A percentile compares a stretch with the other conserved stretches of the same genome.
phyloP scores from a whole-genome alignment of 2,797 vertebrate species.

The Sphenopsis melanotis region DNA sequence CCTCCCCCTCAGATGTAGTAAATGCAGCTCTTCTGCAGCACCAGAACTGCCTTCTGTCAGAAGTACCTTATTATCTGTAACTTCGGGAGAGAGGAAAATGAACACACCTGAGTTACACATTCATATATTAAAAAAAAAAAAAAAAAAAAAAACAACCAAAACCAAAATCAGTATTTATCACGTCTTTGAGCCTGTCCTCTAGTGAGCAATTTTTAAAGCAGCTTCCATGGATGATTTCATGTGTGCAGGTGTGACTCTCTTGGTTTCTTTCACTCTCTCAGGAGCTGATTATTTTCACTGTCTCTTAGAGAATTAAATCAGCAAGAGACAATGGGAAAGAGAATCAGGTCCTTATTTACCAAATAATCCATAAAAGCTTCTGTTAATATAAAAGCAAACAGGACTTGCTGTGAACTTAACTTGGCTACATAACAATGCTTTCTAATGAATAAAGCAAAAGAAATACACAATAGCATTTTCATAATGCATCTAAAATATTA shows the following conservation, averaged over 20 bases:
- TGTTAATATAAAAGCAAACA: background rate
- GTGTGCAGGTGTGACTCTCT: background rate
- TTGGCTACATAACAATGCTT: background rate
- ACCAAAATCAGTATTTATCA: background rate
- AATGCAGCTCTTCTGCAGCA: background rate
- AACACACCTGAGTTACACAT: background rate
- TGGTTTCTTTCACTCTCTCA: background rate
- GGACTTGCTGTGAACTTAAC: background rate
- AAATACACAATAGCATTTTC: background rate
- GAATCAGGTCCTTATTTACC: background rate
- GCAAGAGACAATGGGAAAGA: background rate
- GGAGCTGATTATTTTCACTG: background rate
- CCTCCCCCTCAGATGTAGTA: background rate
- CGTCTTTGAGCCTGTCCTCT: background rate
- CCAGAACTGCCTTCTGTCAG: background rate
- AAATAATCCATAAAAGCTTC: background rate
- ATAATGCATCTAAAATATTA: background rate
- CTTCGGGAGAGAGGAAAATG: background rate
- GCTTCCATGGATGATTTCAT: background rate
- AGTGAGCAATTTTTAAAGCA: background rate
- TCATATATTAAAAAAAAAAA: background rate
- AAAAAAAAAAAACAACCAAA: background rate
- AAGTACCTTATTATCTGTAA: background rate
- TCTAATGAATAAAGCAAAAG: background rate
- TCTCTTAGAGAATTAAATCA: background rate